Conservation (phyloP, 2,888 invertebrate genomes). For the Bibio marci region DNA sequence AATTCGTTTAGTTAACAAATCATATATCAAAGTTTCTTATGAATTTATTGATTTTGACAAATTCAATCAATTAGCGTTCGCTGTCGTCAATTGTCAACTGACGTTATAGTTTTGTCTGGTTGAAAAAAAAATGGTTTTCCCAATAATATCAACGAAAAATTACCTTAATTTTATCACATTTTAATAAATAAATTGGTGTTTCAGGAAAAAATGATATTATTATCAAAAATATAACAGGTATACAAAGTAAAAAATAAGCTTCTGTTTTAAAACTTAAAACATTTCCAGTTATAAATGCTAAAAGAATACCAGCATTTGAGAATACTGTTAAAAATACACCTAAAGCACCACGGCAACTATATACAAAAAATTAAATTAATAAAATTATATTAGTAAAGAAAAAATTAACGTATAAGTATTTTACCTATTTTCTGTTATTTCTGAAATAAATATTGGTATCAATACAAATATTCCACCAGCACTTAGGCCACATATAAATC, state of each 20-base stretch:
- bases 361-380: neutral
- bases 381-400: too few species aligned
- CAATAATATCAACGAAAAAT: too few species aligned
- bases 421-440: constrained; percentile 22
- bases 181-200: constrained; percentile 21
- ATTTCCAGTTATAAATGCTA: constrained; percentile 21
- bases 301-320: constrained; percentile 21
- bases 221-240: constrained; percentile 17
- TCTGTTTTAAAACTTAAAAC: constrained; percentile 17
- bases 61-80: too few species aligned
- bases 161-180: too few species aligned
- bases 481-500: constrained; percentile 19
- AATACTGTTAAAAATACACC: constrained; percentile 22
- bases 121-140: too few species aligned
- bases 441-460: constrained; percentile 22
- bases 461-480: constrained; percentile 20
- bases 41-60: too few species aligned
- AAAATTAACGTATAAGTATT: neutral
- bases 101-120: too few species aligned
- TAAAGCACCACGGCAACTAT: constrained; percentile 22
- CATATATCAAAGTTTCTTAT: too few species aligned
- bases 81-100: too few species aligned
- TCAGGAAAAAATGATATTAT: constrained; percentile 23
- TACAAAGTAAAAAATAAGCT: constrained; percentile 15
- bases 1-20: too few species aligned